Conservation (phyloP, 2,797 vertebrate genomes). For the Pyrrhura leucotis region DNA sequence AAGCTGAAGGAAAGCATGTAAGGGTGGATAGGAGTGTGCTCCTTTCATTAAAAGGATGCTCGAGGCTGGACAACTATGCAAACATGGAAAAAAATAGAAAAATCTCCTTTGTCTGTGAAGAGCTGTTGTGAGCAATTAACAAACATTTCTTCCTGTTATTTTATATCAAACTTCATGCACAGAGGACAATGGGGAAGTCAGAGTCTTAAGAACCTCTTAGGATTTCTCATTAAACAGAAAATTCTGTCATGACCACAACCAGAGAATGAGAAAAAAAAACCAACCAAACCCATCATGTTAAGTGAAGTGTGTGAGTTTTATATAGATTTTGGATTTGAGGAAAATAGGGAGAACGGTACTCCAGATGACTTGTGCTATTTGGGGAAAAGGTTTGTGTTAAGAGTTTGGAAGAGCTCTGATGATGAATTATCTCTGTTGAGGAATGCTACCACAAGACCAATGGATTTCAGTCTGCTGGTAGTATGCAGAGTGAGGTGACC, state of each 20-base stretch:
- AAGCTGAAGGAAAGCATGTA: neutral
- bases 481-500: neutral
- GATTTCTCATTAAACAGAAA: neutral
- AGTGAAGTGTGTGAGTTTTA: neutral
- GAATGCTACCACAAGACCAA: neutral
- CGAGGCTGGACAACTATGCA: neutral
- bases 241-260: neutral
- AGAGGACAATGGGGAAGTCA: neutral
- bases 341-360: neutral
- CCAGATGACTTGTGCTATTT: neutral
- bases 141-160: neutral
- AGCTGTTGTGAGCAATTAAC: neutral
- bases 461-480: neutral
- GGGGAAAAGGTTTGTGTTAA: neutral
- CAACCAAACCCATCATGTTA: rapidly evolving
- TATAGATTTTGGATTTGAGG: neutral
- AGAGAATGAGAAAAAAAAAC: neutral
- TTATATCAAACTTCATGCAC: neutral
- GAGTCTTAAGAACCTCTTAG: neutral
- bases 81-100: neutral
- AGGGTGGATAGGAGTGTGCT: neutral
- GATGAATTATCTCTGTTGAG: neutral
- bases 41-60: neutral
- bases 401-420: neutral
- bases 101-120: neutral